Conservation (phyloP, 2,797 vertebrate genomes). For the Malurus splendens region DNA sequence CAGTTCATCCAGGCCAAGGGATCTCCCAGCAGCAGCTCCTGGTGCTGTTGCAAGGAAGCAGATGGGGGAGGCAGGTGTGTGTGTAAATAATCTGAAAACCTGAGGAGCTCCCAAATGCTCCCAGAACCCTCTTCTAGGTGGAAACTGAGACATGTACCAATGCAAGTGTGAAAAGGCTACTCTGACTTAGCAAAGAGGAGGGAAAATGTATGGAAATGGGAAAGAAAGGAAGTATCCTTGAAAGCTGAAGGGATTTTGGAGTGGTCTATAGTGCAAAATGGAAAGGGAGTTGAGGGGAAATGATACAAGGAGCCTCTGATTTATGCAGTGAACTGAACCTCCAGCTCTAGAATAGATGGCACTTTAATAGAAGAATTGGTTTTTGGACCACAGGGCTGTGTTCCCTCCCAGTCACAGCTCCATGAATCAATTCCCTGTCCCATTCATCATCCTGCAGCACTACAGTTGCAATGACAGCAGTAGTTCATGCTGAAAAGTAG, state of each 20-base stretch:
- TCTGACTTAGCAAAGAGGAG: background rate
- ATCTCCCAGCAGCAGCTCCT: background rate
- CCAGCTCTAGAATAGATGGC: background rate
- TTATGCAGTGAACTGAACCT: background rate
- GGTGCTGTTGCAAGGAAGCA: rapidly evolving
- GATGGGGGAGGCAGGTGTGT: rapidly evolving
- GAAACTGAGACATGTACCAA: background rate
- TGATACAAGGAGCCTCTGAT: background rate
- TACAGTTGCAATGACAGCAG: background rate
- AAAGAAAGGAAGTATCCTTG: background rate
- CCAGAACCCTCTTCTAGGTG: background rate
- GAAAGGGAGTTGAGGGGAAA: background rate
- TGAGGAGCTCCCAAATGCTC: background rate
- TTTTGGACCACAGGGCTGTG: background rate
- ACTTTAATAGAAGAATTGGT: background rate
- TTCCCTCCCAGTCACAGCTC: background rate
- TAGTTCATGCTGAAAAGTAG: background rate
- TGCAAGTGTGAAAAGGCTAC: background rate
- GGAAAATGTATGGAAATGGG: background rate
- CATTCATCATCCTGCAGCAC: background rate
- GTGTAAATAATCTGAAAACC: background rate
- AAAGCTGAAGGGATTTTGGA: background rate
- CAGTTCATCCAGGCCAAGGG: background rate
- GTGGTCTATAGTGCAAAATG: background rate
- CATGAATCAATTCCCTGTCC: background rate